Evolutionary conservation across 1,140 invertebrate species (phyloP).

Genomic region (Tyrophagus putrescentiae): DNA sequence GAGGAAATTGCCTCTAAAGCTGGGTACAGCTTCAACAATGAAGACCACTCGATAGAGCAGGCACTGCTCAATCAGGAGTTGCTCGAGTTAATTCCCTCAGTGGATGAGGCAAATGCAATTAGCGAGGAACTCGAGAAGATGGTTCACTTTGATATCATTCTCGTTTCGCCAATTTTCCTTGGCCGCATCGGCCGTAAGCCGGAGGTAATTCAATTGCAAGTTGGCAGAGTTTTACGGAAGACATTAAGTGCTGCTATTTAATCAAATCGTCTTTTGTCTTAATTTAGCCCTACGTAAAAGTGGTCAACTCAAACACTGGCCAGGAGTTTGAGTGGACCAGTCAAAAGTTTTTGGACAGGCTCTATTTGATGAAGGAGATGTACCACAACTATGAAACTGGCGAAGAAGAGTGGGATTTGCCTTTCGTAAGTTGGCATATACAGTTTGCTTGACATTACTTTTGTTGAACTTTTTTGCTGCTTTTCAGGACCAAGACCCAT

Average conservation of each 20-base stretch:
- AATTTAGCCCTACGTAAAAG: constrained; percentile 42
- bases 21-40: constrained; percentile 37
- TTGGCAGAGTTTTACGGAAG: no score
- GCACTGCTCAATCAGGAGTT: constrained; percentile 39
- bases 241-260: no score
- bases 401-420: constrained; percentile 39
- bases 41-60: constrained; percentile 34
- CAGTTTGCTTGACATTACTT: not conserved
- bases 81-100: constrained; percentile 41
- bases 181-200: constrained; percentile 37
- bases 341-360: constrained; percentile 42
- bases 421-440: constrained; percentile 35
- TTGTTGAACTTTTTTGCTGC: constrained; percentile 4
- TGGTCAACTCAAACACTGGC: constrained; percentile 41
- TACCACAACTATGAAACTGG: constrained; percentile 44
- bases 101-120: constrained; percentile 46
- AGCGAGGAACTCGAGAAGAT: constrained; percentile 43
- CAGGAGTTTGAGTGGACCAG: constrained; percentile 44
- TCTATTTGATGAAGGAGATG: constrained; percentile 49
- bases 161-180: constrained; percentile 43
- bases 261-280: no score
- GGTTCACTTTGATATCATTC: constrained; percentile 44
- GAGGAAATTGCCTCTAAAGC: constrained; percentile 45
- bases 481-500: constrained; percentile 44
- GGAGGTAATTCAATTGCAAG: constrained; percentile 31